These are phyloP conservation scores for Cephus cinctus DNA, from an alignment of 1,140 invertebrate genomes.

Conservation along the genomic window DNA sequence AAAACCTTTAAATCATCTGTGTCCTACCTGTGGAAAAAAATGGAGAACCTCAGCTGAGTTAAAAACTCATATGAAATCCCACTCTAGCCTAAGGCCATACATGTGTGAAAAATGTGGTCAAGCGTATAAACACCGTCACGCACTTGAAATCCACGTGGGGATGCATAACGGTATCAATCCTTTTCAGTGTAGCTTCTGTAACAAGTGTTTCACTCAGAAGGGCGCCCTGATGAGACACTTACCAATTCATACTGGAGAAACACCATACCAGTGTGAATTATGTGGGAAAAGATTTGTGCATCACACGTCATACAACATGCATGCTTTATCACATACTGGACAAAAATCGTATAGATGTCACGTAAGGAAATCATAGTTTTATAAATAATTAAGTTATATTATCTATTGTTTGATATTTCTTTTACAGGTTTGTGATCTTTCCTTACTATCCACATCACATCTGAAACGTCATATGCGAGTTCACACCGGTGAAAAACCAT, in stretches of 20 bases:
- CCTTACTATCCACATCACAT: slow-evolving; percentile 64
- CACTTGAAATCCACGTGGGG: slow-evolving; percentile 65
- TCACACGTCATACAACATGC: slow-evolving; percentile 69
- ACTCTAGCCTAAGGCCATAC: slow-evolving; percentile 50
- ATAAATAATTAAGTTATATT: neutral
- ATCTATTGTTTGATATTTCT: neutral
- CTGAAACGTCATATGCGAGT: slow-evolving; percentile 67
- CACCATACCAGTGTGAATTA: slow-evolving; percentile 65
- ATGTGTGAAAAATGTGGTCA: slow-evolving; percentile 66
- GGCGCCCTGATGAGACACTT: slow-evolving; percentile 65
- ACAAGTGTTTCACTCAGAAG: slow-evolving; percentile 75
- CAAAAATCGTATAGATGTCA: slow-evolving; percentile 63
- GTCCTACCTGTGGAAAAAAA: slow-evolving; percentile 46
- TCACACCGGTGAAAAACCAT: slow-evolving; percentile 69
- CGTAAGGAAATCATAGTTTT: slow-evolving; percentile 54
- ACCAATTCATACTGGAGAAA: slow-evolving; percentile 68
- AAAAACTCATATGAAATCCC: slow-evolving; percentile 48
- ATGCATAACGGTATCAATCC: slow-evolving; percentile 70
- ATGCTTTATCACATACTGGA: slow-evolving; percentile 64
- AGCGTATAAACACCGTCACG: slow-evolving; percentile 65
- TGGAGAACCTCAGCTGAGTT: slow-evolving; percentile 47
- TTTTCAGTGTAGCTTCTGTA: slow-evolving; percentile 73
- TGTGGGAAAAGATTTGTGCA: slow-evolving; percentile 71
- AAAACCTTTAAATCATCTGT: slow-evolving; percentile 34
- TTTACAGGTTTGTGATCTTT: slow-evolving; percentile 57